phyloP scores from a whole-genome alignment of 1,140 invertebrate genomes.

The Microplitis mediator region DNA sequence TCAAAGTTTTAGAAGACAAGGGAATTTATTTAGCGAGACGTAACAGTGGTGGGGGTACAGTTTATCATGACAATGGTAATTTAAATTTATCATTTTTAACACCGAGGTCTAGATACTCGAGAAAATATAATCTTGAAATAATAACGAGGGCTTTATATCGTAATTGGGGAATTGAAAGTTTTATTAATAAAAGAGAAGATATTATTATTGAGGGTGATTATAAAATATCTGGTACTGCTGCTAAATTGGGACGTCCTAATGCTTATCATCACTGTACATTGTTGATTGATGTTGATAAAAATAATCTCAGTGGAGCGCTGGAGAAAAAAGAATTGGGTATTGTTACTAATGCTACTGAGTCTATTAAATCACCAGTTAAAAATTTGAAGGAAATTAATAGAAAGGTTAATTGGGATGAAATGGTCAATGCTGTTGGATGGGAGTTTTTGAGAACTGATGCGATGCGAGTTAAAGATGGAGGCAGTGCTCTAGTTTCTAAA shows the following conservation, averaged over 20 bases:
- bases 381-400: constrained; percentile 79
- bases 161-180: constrained; percentile 77
- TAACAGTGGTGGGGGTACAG: constrained; percentile 95
- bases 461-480: constrained; percentile 71
- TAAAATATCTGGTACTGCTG: constrained; percentile 93
- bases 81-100: constrained; percentile 92
- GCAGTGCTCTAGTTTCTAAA: constrained; percentile 68
- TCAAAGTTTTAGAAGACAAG: constrained; percentile 66
- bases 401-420: constrained; percentile 69
- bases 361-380: constrained; percentile 77
- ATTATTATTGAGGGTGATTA: constrained; percentile 78
- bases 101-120: constrained; percentile 76
- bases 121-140: constrained; percentile 84
- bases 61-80: constrained; percentile 95
- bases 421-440: constrained; percentile 78
- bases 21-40: constrained; percentile 80
- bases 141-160: constrained; percentile 79
- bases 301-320: constrained; percentile 70
- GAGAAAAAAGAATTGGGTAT: constrained; percentile 71
- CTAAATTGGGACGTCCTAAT: constrained; percentile 82
- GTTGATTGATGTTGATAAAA: constrained; percentile 81
- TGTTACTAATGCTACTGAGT: constrained; percentile 80
- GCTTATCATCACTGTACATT: constrained; percentile 96
- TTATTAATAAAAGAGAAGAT: constrained; percentile 81
- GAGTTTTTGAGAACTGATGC: constrained; percentile 78